Evolutionary conservation across 2,113 vertebrate species (phyloP).

Genomic region (Melanostigma gelatinosum): DNA sequence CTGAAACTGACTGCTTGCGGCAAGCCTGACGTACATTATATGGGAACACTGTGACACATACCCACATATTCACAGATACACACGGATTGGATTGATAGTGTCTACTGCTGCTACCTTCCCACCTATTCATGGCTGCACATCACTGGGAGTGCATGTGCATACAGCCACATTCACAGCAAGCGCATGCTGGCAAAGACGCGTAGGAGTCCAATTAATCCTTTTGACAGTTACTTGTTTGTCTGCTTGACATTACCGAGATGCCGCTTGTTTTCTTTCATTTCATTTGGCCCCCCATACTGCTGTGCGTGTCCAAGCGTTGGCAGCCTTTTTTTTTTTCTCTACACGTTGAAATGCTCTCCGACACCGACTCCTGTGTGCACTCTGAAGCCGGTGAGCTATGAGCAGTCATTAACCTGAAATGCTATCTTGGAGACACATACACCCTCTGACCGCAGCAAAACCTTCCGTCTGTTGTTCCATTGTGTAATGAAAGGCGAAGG

Average conservation of each 20-base stretch:
- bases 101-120: slow-evolving; percentile 11
- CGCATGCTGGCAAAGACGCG: not conserved
- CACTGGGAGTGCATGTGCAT: not conserved
- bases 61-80: slow-evolving; percentile 17
- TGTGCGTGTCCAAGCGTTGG: not conserved
- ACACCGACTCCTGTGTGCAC: slow-evolving; percentile 30
- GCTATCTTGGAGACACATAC: slow-evolving; percentile 38
- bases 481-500: slow-evolving; percentile 17
- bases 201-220: slow-evolving; percentile 57
- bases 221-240: slow-evolving; percentile 54
- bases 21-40: slow-evolving; percentile 53
- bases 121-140: not conserved
- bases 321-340: not conserved
- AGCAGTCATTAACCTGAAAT: slow-evolving; percentile 56
- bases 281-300: not conserved
- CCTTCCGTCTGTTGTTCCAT: slow-evolving; percentile 25
- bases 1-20: slow-evolving; percentile 73
- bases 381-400: slow-evolving; percentile 42
- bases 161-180: slow-evolving; percentile 12
- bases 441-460: slow-evolving; percentile 25
- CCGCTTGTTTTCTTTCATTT: slow-evolving; percentile 56
- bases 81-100: slow-evolving; percentile 32
- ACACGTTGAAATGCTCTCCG: slow-evolving; percentile 31
- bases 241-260: slow-evolving; percentile 43
- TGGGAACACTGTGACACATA: slow-evolving; percentile 36